Percentiles rank a stretch among this genome's conserved stretches.
phyloP scores from a whole-genome alignment of 2,888 invertebrate genomes.

The Parasteatoda lunata region DNA sequence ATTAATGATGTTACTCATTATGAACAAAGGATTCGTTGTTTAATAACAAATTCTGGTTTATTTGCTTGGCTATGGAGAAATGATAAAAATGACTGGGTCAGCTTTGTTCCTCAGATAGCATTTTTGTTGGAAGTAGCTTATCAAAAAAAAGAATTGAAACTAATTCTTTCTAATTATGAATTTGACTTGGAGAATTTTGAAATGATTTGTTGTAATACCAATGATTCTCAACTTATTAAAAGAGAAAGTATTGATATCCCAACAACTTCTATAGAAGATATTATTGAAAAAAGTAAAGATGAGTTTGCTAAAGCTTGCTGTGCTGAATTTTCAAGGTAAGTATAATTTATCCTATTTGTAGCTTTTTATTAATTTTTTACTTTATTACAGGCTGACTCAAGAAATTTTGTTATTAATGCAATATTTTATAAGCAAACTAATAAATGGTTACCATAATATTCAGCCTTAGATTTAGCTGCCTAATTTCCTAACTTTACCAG shows the following conservation, averaged over 20 bases:
- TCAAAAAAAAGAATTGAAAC: constrained; percentile 13
- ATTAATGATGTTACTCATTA: constrained; percentile 25
- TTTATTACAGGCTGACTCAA: neutral
- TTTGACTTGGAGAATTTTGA: constrained; percentile 36
- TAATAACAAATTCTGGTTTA: constrained; percentile 21
- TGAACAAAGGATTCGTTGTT: constrained; percentile 49
- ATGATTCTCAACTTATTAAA: neutral
- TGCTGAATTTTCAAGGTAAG: constrained; percentile 18
- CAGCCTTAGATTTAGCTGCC: no score
- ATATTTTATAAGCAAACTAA: no score
- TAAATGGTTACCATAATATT: no score
- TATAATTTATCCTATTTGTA: neutral
- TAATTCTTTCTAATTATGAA: constrained; percentile 16
- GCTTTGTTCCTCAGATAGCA: constrained; percentile 16
- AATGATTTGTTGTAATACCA: constrained; percentile 10
- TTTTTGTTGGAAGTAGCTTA: constrained; percentile 33
- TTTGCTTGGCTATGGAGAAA: constrained; percentile 48
- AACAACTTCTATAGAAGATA: neutral
- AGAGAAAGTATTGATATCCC: constrained; percentile 25
- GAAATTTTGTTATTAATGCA: no score
- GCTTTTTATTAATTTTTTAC: neutral
- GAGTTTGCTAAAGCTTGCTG: neutral
- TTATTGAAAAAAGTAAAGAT: neutral
- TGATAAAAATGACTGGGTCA: constrained; percentile 29
- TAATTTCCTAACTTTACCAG: no score